Evolutionary conservation across 2,113 vertebrate genomes (phyloP).

Genomic region (Scartelaos histophorus): DNA sequence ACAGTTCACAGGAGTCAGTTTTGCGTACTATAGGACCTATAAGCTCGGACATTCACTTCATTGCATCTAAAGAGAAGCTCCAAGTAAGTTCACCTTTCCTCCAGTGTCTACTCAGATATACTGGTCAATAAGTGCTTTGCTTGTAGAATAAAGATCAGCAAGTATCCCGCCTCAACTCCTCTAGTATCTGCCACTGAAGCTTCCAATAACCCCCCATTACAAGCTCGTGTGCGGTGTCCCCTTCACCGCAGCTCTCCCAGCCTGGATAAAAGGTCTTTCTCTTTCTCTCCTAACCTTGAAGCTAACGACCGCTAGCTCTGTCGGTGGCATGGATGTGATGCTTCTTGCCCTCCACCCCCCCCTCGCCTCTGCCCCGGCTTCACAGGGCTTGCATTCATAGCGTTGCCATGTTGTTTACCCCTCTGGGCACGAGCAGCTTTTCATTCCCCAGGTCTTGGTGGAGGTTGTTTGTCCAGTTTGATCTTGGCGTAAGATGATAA

Average conservation of each 20-base stretch:
- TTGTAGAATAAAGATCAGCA: slow-evolving; percentile 1
- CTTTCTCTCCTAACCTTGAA: slow-evolving; percentile 45
- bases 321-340: slow-evolving; percentile 42
- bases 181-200: slow-evolving; percentile 2
- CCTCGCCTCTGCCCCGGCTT: slow-evolving; percentile 20
- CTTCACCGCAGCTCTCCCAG: slow-evolving; percentile 26
- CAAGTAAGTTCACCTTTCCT: background rate
- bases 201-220: slow-evolving; percentile 4
- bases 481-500: slow-evolving; percentile 61
- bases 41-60: background rate
- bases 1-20: too few relatives aligned
- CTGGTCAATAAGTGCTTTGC: slow-evolving; percentile 8
- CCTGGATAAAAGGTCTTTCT: slow-evolving; percentile 44
- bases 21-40: too few relatives aligned
- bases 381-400: slow-evolving; percentile 33
- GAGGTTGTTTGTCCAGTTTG: slow-evolving; percentile 64
- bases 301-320: slow-evolving; percentile 60
- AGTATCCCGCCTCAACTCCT: background rate
- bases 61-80: background rate
- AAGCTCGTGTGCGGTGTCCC: slow-evolving; percentile 12
- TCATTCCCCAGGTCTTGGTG: slow-evolving; percentile 47
- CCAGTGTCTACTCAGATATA: background rate
- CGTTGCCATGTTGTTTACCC: slow-evolving; percentile 53
- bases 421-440: slow-evolving; percentile 44
- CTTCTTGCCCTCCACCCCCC: slow-evolving; percentile 30